These are phyloP conservation scores for Tetrax tetrax DNA, from an alignment of 2,113 vertebrate genomes.

Conservation along the genomic window DNA sequence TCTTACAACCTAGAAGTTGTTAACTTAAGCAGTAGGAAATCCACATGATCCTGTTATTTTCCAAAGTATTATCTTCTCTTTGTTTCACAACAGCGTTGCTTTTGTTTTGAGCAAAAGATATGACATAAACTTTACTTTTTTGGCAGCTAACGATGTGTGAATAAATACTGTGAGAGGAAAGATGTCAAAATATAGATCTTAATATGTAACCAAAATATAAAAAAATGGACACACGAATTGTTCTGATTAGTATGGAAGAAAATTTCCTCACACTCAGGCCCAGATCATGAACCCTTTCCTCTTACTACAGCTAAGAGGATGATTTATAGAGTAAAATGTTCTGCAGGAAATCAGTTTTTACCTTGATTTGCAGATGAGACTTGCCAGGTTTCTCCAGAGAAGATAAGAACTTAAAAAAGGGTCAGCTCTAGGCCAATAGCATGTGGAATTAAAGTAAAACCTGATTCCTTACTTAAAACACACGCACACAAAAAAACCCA, in stretches of 20 bases:
- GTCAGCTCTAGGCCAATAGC: neutral
- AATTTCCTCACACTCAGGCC: neutral
- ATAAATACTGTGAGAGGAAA: neutral
- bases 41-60: neutral
- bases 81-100: neutral
- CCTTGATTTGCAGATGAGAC: neutral
- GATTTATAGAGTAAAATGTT: neutral
- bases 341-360: neutral
- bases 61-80: neutral
- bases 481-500: neutral
- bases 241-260: neutral
- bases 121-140: neutral
- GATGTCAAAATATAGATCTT: neutral
- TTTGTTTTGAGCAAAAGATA: neutral
- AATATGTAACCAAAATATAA: neutral
- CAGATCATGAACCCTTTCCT: neutral
- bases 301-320: neutral
- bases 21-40: neutral
- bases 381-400: neutral
- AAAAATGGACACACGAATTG: neutral
- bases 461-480: neutral
- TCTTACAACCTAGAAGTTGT: neutral
- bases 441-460: neutral
- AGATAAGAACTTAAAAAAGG: neutral
- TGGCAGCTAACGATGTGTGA: neutral